A percentile compares a stretch with the other conserved stretches of the same genome.
These are phyloP conservation scores for Hucho hucho DNA, from an alignment of 2,113 vertebrate species.

Conservation along the genomic window DNA sequence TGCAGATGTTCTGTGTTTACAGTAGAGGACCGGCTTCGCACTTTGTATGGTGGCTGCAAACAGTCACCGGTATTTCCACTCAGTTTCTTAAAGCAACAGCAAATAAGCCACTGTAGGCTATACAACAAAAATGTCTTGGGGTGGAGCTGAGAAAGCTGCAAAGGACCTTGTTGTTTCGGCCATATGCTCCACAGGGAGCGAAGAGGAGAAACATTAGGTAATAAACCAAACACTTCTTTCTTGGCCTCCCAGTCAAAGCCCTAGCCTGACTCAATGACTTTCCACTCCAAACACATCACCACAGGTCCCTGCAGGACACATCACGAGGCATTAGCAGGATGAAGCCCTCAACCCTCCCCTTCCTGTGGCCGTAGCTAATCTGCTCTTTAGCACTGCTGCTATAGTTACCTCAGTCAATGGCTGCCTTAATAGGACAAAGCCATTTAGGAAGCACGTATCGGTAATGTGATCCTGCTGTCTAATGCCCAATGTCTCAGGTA, in stretches of 20 bases:
- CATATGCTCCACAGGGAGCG: too few relatives aligned
- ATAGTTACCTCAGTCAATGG: slow-evolving; percentile 53
- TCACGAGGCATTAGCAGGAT: slow-evolving; percentile 34
- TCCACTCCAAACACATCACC: neutral
- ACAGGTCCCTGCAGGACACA: neutral
- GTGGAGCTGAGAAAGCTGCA: too few relatives aligned
- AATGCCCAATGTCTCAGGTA: slow-evolving; percentile 17
- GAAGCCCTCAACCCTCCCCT: slow-evolving; percentile 16
- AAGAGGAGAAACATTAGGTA: too few relatives aligned
- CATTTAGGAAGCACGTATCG: slow-evolving; percentile 55
- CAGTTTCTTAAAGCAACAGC: too few relatives aligned
- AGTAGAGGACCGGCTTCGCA: slow-evolving; percentile 5
- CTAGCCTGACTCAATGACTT: too few relatives aligned
- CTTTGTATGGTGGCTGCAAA: neutral
- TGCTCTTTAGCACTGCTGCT: slow-evolving; percentile 40
- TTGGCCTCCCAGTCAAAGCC: too few relatives aligned
- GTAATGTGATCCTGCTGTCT: slow-evolving; percentile 53
- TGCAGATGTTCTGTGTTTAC: slow-evolving; percentile 14
- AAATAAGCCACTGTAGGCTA: too few relatives aligned
- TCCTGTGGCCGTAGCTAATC: slow-evolving; percentile 36
- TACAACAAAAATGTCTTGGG: too few relatives aligned
- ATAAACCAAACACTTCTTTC: too few relatives aligned
- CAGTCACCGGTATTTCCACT: too few relatives aligned
- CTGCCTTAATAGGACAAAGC: slow-evolving; percentile 50
- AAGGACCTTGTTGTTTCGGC: too few relatives aligned